Conservation (phyloP, 2,113 vertebrate species). For the Alouatta palliata region DNA sequence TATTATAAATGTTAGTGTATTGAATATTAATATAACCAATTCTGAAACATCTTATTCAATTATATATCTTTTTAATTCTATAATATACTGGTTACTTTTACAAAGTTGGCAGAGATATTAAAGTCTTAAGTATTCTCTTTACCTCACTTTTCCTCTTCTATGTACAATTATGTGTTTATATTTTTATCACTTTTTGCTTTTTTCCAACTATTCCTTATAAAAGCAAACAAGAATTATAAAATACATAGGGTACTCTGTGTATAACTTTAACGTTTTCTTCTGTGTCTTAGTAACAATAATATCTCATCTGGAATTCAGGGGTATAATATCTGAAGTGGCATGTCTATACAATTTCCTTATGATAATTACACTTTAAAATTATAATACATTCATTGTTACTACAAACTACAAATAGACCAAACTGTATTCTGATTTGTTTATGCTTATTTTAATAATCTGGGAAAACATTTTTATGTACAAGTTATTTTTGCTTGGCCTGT, state of each 20-base stretch:
- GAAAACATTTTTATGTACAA: not conserved
- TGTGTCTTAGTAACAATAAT: not conserved
- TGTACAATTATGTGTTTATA: not conserved
- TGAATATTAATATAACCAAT: not conserved
- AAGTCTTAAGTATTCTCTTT: not conserved
- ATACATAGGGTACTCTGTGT: not conserved
- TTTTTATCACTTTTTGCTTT: not conserved
- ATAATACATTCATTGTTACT: not conserved
- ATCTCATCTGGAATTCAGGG: not conserved
- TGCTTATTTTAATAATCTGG: not conserved
- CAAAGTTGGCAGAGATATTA: not conserved
- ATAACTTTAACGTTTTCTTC: not conserved
- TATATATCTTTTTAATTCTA: constrained; percentile 21
- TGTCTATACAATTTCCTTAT: not conserved
- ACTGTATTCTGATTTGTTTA: not conserved
- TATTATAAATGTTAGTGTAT: not conserved
- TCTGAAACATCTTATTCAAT: not conserved
- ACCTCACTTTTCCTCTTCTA: not conserved
- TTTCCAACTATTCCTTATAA: not conserved
- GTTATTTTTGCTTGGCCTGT: not conserved
- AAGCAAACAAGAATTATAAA: not conserved
- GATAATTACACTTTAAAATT: not conserved
- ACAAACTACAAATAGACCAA: not conserved
- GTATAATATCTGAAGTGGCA: not conserved
- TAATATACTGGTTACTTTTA: not conserved